A percentile compares a stretch with the other conserved stretches of the same genome.
Evolutionary conservation across 2,888 invertebrate species (phyloP).

Genomic region (Drymonia ruficornis): DNA sequence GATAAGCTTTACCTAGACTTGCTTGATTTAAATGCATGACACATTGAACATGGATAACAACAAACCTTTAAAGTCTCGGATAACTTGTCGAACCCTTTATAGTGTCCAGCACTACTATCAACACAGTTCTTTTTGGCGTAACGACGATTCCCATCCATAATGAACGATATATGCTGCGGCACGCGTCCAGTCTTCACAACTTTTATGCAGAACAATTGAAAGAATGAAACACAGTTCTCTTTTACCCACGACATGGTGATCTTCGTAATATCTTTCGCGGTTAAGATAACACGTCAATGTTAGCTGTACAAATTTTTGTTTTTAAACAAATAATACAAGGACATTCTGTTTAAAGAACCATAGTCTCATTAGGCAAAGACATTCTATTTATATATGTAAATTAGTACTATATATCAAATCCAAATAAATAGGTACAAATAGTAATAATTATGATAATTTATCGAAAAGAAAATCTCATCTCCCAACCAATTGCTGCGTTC

Average conservation of each 20-base stretch:
- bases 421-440: no score
- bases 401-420: no score
- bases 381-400: background rate
- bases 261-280: background rate
- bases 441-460: no score
- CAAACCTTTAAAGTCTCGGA: conserved; percentile 90
- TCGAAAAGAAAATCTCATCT: no score
- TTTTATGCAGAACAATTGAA: conserved; percentile 88
- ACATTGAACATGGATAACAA: conserved; percentile 1
- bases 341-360: background rate
- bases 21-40: no score
- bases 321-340: background rate
- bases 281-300: no score
- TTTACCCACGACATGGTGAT: conserved; percentile 88
- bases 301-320: no score
- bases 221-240: conserved; percentile 89
- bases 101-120: conserved; percentile 92
- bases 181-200: conserved; percentile 92
- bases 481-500: no score
- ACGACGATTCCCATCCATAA: conserved; percentile 99
- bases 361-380: background rate
- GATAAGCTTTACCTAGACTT: no score
- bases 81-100: conserved; percentile 92
- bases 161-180: conserved; percentile 97
- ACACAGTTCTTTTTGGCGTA: conserved; percentile 93